Conservation (phyloP, 2,888 invertebrate species). For the Megalurothrips usitatus region DNA sequence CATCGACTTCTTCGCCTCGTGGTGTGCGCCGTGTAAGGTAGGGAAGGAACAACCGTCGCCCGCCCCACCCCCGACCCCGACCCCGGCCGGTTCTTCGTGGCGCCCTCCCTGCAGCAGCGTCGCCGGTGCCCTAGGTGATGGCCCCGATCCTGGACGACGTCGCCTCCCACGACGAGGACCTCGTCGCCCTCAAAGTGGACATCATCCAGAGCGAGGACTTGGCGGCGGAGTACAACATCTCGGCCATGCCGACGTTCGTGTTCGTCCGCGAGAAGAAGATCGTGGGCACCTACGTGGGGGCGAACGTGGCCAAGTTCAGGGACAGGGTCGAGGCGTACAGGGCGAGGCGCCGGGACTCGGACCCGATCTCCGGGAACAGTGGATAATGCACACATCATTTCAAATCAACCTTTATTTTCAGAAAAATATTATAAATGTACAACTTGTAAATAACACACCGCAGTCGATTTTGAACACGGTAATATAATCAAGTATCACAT, state of each 20-base stretch:
- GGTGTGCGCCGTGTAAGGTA: not conserved
- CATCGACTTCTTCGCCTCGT: not conserved
- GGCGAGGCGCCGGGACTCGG: not conserved
- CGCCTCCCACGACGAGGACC: not conserved
- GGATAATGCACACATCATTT: not conserved
- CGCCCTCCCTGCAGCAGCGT: too few relatives aligned
- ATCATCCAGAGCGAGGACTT: not conserved
- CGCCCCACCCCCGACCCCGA: too few relatives aligned
- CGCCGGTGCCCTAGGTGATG: not conserved
- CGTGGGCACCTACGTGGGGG: not conserved
- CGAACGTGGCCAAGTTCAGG: not conserved
- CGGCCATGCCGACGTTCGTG: slow-evolving; percentile 2
- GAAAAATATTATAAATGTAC: not conserved
- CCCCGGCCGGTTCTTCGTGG: too few relatives aligned
- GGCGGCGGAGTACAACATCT: not conserved
- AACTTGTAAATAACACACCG: not conserved
- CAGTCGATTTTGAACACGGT: not conserved
- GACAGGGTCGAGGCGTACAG: not conserved
- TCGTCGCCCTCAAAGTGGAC: not conserved
- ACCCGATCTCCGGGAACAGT: not conserved
- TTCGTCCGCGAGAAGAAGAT: not conserved
- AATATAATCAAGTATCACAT: not conserved
- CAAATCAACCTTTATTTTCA: not conserved
- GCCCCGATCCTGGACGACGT: not conserved
- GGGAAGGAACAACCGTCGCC: not conserved